Evolutionary conservation across 2,797 vertebrate genomes (phyloP).

Genomic region (Scolopax rusticola): DNA sequence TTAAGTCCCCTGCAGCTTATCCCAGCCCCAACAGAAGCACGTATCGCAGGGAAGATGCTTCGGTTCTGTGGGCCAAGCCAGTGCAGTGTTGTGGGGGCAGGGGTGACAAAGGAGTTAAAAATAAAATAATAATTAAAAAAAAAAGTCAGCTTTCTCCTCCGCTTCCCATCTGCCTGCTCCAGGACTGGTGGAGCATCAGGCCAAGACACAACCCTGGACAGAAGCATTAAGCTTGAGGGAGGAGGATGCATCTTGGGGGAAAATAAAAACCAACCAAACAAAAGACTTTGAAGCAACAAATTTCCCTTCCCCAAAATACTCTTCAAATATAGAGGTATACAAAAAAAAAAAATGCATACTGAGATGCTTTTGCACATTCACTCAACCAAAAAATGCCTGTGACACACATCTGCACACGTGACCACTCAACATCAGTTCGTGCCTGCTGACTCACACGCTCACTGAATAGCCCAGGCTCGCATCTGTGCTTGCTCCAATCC

Average conservation of each 20-base stretch:
- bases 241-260: background rate
- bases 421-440: background rate
- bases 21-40: background rate
- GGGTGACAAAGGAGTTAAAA: background rate
- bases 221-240: background rate
- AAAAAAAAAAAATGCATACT: background rate
- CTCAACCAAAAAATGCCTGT: constrained; percentile 33
- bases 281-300: background rate
- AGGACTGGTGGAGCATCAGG: background rate
- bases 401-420: constrained; percentile 11
- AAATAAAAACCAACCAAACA: background rate
- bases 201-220: background rate
- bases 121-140: background rate
- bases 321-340: background rate
- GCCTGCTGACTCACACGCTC: constrained; percentile 17
- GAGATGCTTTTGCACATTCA: constrained; percentile 55
- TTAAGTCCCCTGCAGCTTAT: constrained; percentile 6
- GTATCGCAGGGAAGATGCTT: background rate
- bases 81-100: background rate
- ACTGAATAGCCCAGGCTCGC: constrained; percentile 31
- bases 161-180: background rate
- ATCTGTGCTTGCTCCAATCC: constrained; percentile 21
- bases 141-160: background rate
- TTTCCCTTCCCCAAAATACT: background rate
- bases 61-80: background rate